A percentile compares a stretch with the other conserved stretches of the same genome.
Conservation (phyloP, 2,888 invertebrate species). For the Molanna angustata region DNA sequence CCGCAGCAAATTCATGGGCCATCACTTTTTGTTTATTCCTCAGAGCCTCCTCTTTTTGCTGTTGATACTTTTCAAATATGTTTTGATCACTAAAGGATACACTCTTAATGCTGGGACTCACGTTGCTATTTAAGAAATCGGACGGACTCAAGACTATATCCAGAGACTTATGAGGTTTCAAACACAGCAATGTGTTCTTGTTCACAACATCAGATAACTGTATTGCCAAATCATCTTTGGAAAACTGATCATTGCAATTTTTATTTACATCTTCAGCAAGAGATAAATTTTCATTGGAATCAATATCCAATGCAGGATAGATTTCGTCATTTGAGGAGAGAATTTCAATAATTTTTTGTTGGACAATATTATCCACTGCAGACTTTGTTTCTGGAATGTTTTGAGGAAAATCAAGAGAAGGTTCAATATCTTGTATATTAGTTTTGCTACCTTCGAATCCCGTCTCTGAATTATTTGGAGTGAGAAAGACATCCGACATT, state of each 20-base stretch:
- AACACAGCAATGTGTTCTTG: conserved; percentile 16
- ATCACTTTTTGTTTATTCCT: conserved; percentile 54
- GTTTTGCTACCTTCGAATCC: neutral
- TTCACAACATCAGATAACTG: conserved; percentile 19
- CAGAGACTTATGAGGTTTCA: conserved; percentile 18
- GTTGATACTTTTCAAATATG: conserved; percentile 36
- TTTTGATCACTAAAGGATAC: conserved; percentile 21
- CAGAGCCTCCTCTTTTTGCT: conserved; percentile 47
- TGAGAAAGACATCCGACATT: neutral
- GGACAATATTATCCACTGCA: neutral
- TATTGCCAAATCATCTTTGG: neutral
- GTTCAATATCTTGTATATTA: neutral
- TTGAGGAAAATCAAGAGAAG: neutral
- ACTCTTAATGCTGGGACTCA: conserved; percentile 10
- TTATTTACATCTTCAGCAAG: conserved; percentile 5
- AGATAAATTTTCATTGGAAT: neutral
- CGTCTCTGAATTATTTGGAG: neutral
- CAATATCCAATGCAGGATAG: neutral
- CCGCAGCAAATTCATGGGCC: conserved; percentile 46
- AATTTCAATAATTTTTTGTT: neutral
- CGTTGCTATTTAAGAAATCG: conserved; percentile 30
- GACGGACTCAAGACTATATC: conserved; percentile 26
- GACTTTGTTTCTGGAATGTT: neutral
- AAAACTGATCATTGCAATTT: conserved; percentile 1
- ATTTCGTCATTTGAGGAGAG: neutral